Percentiles rank a stretch among this genome's conserved stretches.
These are phyloP conservation scores for Tetrax tetrax DNA, from an alignment of 2,113 vertebrate genomes.

Conservation along the genomic window DNA sequence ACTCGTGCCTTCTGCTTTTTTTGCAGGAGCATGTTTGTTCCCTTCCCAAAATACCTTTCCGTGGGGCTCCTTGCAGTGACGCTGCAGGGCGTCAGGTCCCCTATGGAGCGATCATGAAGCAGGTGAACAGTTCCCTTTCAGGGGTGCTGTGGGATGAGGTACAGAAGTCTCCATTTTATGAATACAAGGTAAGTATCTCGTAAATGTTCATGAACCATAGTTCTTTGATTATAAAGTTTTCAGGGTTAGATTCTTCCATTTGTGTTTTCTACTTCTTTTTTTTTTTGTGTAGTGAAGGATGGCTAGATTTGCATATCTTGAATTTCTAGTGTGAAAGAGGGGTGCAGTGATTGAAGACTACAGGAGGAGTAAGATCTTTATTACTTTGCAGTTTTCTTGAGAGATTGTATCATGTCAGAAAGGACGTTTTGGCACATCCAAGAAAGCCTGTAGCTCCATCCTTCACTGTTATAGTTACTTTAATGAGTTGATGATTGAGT, in stretches of 20 bases:
- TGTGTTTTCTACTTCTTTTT: not conserved
- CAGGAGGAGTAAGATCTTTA: not conserved
- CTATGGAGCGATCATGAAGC: constrained; percentile 86
- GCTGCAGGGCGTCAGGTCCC: constrained; percentile 86
- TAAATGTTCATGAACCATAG: not conserved
- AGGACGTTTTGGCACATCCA: not conserved
- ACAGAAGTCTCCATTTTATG: constrained; percentile 89
- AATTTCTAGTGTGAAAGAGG: not conserved
- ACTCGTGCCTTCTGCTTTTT: not conserved
- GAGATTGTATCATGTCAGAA: not conserved
- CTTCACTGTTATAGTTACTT: not conserved
- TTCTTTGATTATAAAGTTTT: not conserved
- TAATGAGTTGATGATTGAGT: not conserved
- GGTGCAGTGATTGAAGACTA: not conserved
- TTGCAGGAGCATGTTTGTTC: constrained; percentile 82
- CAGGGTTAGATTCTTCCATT: not conserved
- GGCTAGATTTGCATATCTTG: not conserved
- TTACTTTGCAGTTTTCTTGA: not conserved
- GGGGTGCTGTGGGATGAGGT: constrained; percentile 85
- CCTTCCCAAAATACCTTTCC: constrained; percentile 85
- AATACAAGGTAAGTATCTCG: constrained; percentile 81
- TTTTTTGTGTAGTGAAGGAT: not conserved
- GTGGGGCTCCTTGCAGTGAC: constrained; percentile 91
- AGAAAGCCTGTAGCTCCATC: not conserved
- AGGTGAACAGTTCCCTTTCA: constrained; percentile 83